These are phyloP conservation scores for Phrynocephalus vlangalii DNA, from an alignment of 2,797 vertebrate species.

Conservation along the genomic window DNA sequence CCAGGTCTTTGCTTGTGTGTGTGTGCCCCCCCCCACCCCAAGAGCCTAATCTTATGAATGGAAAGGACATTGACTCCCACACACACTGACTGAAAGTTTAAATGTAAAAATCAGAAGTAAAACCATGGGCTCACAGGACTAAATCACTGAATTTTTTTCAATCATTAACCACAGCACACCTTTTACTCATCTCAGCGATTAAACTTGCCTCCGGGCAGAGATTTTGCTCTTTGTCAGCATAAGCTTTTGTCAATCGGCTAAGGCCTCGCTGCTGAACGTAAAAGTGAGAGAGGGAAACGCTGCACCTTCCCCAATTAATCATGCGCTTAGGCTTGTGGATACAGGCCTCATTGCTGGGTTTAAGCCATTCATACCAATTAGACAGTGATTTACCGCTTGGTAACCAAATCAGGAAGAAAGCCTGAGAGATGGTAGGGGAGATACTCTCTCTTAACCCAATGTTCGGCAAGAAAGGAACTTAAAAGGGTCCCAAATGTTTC, in stretches of 20 bases:
- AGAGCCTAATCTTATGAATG: constrained; percentile 7
- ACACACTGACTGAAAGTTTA: constrained; percentile 8
- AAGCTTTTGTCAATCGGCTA: constrained; percentile 26
- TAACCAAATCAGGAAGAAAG: constrained; percentile 35
- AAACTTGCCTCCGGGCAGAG: constrained; percentile 17
- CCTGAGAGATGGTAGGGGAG: constrained; percentile 20
- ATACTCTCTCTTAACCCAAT: constrained; percentile 15
- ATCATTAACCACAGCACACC: neutral
- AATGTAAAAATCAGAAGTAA: constrained; percentile 37
- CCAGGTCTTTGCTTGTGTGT: constrained; percentile 10
- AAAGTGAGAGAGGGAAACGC: constrained; percentile 9
- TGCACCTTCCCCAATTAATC: constrained; percentile 40
- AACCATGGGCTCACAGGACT: neutral
- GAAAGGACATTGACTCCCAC: constrained; percentile 40
- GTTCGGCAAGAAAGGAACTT: neutral
- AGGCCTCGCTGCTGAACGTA: constrained; percentile 3
- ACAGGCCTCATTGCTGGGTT: constrained; percentile 34
- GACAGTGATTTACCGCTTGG: constrained; percentile 41
- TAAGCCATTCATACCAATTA: constrained; percentile 41
- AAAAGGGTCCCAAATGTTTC: constrained; percentile 5
- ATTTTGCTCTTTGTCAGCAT: constrained; percentile 35
- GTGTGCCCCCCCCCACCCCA: neutral
- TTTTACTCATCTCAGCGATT: neutral
- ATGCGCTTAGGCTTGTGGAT: constrained; percentile 37
- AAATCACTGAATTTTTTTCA: neutral